Evolutionary conservation across 1,140 invertebrate genomes (phyloP).

Genomic region (Lordiphosa collinella): DNA sequence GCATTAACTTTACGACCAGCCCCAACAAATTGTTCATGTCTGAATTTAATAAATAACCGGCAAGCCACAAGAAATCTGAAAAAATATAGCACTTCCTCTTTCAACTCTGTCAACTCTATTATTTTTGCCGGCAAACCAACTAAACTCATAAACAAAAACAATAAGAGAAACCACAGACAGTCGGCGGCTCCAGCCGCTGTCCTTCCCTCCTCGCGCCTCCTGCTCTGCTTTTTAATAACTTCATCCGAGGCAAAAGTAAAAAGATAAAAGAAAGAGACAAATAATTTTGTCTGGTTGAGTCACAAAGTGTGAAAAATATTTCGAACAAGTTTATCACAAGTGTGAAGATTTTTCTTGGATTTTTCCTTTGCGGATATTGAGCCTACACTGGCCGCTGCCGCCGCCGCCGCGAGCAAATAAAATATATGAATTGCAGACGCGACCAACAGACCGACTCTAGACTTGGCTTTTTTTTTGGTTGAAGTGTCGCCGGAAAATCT

Average conservation of each 20-base stretch:
- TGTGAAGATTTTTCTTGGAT: slow-evolving; percentile 20
- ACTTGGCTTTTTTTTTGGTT: slow-evolving; percentile 15
- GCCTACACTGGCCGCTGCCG: slow-evolving; percentile 38
- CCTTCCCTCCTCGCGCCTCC: slow-evolving; percentile 15
- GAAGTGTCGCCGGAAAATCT: slow-evolving; percentile 63
- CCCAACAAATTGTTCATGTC: no score
- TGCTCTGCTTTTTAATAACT: slow-evolving; percentile 15
- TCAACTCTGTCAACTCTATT: slow-evolving; percentile 3
- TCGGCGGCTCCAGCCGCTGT: slow-evolving; percentile 5
- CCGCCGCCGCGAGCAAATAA: slow-evolving; percentile 28
- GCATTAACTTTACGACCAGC: no score
- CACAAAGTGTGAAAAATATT: slow-evolving; percentile 71
- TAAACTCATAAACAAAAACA: slow-evolving; percentile 22
- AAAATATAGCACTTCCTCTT: slow-evolving; percentile 2
- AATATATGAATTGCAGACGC: slow-evolving; percentile 71
- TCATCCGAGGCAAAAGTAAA: slow-evolving; percentile 3
- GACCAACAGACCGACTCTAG: slow-evolving; percentile 22
- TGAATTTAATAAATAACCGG: not conserved
- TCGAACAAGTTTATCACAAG: slow-evolving; percentile 43
- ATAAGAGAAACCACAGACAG: slow-evolving; percentile 14
- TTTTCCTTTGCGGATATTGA: slow-evolving; percentile 21
- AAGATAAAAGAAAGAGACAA: slow-evolving; percentile 22
- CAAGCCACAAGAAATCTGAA: slow-evolving; percentile 2
- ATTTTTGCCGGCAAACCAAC: slow-evolving; percentile 6
- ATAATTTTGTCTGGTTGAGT: slow-evolving; percentile 37